Percentiles rank a stretch among this genome's conserved stretches.
phyloP scores from a whole-genome alignment of 1,140 invertebrate genomes.

The Pogonomyrmex californicus region DNA sequence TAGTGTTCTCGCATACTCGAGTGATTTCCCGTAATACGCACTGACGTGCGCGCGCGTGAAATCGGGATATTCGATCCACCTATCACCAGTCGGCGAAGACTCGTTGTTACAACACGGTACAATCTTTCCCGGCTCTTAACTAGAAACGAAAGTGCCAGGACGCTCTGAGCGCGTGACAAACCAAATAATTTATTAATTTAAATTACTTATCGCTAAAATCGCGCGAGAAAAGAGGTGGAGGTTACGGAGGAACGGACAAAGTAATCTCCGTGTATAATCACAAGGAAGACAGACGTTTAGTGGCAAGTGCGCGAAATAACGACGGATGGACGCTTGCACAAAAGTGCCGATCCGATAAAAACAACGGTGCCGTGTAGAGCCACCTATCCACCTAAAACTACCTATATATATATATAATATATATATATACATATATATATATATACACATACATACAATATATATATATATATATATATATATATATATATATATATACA shows the following conservation, averaged over 20 bases:
- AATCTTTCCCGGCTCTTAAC: conserved; percentile 45
- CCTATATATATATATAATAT: conserved; percentile 38
- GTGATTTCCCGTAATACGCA: conserved; percentile 50
- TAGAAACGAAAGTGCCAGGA: conserved; percentile 84
- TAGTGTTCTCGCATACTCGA: conserved; percentile 81
- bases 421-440: no score
- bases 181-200: conserved; percentile 90
- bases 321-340: conserved; percentile 73
- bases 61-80: conserved; percentile 9
- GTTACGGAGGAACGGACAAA: conserved; percentile 37
- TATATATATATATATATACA: no score
- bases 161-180: conserved; percentile 88
- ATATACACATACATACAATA: no score
- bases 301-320: conserved; percentile 83
- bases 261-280: conserved; percentile 61
- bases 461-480: no score
- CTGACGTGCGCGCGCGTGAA: conserved; percentile 16
- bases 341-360: conserved; percentile 65
- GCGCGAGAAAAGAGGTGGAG: conserved; percentile 64
- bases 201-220: conserved; percentile 77
- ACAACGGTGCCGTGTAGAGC: conserved; percentile 55
- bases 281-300: conserved; percentile 43
- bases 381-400: conserved; percentile 62
- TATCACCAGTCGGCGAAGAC: conserved; percentile 33
- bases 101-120: conserved; percentile 52